Evolutionary conservation across 2,797 vertebrate species (phyloP), one percentile per base, ranked within the genome.

Genomic region (Cynopterus sphinx): DNA sequence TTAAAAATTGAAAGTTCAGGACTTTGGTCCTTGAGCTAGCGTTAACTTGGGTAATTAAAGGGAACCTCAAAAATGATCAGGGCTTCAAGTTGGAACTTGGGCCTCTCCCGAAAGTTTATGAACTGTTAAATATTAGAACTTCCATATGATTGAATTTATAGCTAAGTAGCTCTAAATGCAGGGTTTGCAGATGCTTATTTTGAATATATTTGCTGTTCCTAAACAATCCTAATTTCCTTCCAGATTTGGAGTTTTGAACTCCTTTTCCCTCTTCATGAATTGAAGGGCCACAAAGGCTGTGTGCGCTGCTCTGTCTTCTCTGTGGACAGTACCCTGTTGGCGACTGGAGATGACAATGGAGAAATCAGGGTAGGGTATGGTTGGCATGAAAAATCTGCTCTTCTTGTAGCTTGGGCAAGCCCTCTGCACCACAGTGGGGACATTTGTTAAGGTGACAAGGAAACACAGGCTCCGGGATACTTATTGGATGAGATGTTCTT

Each of bases 291-390:
- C 36, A 98, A 98, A 41, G 99, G 99, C 86, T 99, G 99, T 16
- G 99, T 99, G 65, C 99, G 99, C 78, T 99, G 99, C 98, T 99
- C 99, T 97, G 84, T 98, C 21, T 99, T 99, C 98, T 99, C 99
- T 81, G 98, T 98, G 98, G 98, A 99, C 95, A 97, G 97, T 92
- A 97, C 96, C 46, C 96, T 98, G 6, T 97, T 99, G 77, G 99
- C 99, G 0, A 99, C 99, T 0, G 99, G 99, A 88, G 99, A 99
- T 11, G 99, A 99, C 98, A 99, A 99, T 7, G 99, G 99, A 97
- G 99, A 99, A 98, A 99, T 99, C 97, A 98, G 99, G 99, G 99
- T 99, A 98, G 28, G 96, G 31, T 53, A 81, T 84, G 41, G 67
- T 17, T 61, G 31, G 49, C 10, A 1, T 2, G 22, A 41, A 43